Evolutionary conservation across 2,113 vertebrate genomes (phyloP).

Genomic region (Dunckerocampus dactyliophorus): DNA sequence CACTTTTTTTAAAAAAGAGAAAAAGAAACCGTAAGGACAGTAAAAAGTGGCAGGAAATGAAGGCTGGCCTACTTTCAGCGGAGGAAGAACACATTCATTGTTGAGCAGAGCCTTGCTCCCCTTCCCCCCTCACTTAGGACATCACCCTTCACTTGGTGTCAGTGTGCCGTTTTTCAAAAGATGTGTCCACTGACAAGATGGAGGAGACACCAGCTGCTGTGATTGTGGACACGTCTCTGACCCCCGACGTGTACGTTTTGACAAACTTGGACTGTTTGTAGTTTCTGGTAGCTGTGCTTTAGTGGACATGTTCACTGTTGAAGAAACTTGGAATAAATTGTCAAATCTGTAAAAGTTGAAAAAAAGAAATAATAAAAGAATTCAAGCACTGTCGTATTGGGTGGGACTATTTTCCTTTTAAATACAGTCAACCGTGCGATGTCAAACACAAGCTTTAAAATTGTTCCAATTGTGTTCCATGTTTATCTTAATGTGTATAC

Average conservation of each 20-base stretch:
- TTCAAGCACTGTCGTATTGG: slow-evolving; percentile 54
- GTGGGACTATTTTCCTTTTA: neutral
- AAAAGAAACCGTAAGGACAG: too few relatives aligned
- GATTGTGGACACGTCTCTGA: slow-evolving; percentile 29
- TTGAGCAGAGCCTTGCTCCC: slow-evolving; percentile 19
- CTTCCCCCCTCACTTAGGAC: slow-evolving; percentile 14
- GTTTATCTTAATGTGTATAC: too few relatives aligned
- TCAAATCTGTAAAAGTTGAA: slow-evolving; percentile 78
- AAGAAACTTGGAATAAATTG: slow-evolving; percentile 82
- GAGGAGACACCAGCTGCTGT: slow-evolving; percentile 26
- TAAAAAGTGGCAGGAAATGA: neutral
- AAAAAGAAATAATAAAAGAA: slow-evolving; percentile 73
- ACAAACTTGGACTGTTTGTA: slow-evolving; percentile 73
- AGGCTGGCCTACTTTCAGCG: slow-evolving; percentile 22
- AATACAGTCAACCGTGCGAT: too few relatives aligned
- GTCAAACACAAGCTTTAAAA: too few relatives aligned
- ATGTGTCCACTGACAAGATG: slow-evolving; percentile 3
- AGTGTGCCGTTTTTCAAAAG: slow-evolving; percentile 37
- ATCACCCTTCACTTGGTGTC: neutral
- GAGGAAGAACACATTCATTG: neutral
- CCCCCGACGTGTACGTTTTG: slow-evolving; percentile 50
- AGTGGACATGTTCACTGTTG: slow-evolving; percentile 82
- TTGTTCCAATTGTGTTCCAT: too few relatives aligned
- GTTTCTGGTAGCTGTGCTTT: slow-evolving; percentile 83
- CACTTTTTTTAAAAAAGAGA: slow-evolving; percentile 20